Evolutionary conservation across 2,888 invertebrate genomes (phyloP), one percentile per base, ranked within the genome.

Genomic region (Alitta virens): DNA sequence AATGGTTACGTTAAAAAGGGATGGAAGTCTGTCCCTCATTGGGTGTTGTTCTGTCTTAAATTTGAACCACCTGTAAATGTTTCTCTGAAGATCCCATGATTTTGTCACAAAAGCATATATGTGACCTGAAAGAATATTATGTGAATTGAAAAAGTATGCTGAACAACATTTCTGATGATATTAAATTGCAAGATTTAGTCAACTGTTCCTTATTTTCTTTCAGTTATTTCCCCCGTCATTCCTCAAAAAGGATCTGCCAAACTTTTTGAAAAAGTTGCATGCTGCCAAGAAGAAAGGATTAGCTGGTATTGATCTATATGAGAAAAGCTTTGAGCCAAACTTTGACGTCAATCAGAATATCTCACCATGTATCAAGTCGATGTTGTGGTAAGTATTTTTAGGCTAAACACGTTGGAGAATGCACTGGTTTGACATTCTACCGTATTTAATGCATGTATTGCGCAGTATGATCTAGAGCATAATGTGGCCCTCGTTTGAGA

Each of bases 361-460:
- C 14, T 56, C 69, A 2, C 14, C 46, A n/a, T 14, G 9, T 16
- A 52, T 69, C 53, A 64, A 53, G 21, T 40, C 42, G 16, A 64
- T 69, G 67, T 52, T 69, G 16, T 68, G 67, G 69, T 69, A 33
- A 62, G 63, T 56, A 12, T 16, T 12, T 25, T 56, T 63, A 7
- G 2, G 66, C 68, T 67, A 24, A 46, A 50, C 14, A 69, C 68
- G 69, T 43, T 69, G 59, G 69, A 68, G 52, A n/a, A n/a, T n/a
- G n/a, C n/a, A n/a, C n/a, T n/a, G n/a, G n/a, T n/a, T n/a, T n/a
- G n/a, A n/a, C n/a, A n/a, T n/a, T n/a, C n/a, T n/a, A n/a, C n/a
- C n/a, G n/a, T n/a, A n/a, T n/a, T n/a, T n/a, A n/a, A n/a, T n/a
- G n/a, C n/a, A n/a, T n/a, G n/a, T n/a, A n/a, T n/a, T n/a, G n/a